Base-by-base conservation (phyloP, 2,888 invertebrate genomes). In the Drosophila paramelanica region DNA sequence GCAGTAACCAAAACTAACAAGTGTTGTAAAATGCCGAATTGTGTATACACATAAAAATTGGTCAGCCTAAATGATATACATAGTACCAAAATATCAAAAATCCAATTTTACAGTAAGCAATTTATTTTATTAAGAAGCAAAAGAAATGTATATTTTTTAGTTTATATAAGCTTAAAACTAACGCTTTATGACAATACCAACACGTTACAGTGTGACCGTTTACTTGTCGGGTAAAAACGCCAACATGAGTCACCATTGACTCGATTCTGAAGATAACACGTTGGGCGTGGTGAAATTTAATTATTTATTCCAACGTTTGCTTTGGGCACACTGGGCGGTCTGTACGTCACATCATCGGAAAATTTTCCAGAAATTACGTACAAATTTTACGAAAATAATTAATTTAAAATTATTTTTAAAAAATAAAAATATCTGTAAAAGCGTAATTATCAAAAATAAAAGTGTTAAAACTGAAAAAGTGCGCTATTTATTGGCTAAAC, bases 321-420 rank as follows among this genome's bases (percentile, higher is more conserved):
- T 58, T 73, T 55, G 75, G 77, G 49, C 75, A 73, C 73, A 77
- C 56, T 64, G n/a, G 67, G 45, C 27, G 11, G 31, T n/a, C 23
- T 77, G 67, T 77, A 76, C 77, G 77, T 77, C 77, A 77, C 50
- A 68, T 73, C 80, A 67, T 72, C 73, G 79, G 81, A 80, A 86
- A 83, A 86, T 76, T 86, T 81, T 83, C 79, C 76, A 77, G 67
- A 74, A 73, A 77, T 73, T 81, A 78, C 74, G 77, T 72, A 64
- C 60, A 70, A 77, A 81, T 69, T 77, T 81, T 74, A 73, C 76
- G 67, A 69, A 83, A 88, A 77, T 36, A 71, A 56, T 65, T 67
- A 17, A 45, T 49, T 61, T 49, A 70, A 88, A 73, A 55, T 59
- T 36, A 58, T 58, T 69, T 68, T 50, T 50, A 66, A 64, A 70